These are phyloP conservation scores for Eilema depressum DNA, from an alignment of 2,888 invertebrate genomes.

Conservation along the genomic window DNA sequence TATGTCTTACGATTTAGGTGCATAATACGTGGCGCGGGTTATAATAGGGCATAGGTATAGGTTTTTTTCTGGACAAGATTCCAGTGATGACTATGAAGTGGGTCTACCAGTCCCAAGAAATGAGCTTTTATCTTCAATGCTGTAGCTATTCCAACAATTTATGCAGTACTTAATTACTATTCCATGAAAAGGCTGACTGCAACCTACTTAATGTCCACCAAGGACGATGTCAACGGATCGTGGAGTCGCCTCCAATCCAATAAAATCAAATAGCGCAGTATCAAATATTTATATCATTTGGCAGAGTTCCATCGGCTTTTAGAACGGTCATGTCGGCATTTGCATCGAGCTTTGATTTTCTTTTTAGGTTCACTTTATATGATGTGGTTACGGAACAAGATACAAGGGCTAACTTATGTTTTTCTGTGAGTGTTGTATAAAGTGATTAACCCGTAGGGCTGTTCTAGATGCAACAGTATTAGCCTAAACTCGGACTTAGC, in stretches of 20 bases:
- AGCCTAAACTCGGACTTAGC: too few relatives aligned
- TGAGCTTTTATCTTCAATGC: neutral
- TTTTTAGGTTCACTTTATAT: conserved; percentile 30
- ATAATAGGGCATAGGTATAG: too few relatives aligned
- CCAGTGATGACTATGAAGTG: too few relatives aligned
- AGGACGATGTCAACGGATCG: conserved; percentile 6
- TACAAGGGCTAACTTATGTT: neutral
- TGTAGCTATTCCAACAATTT: neutral
- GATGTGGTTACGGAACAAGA: neutral
- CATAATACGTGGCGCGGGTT: too few relatives aligned
- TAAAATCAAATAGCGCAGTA: conserved; percentile 63
- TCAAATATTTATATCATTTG: conserved; percentile 71
- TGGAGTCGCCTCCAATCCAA: conserved; percentile 46
- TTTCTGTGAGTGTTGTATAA: neutral
- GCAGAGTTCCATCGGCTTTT: conserved; percentile 60
- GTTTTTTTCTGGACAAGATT: too few relatives aligned
- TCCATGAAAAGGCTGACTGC: conserved; percentile 6
- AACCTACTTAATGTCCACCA: conserved; percentile 20
- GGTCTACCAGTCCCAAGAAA: neutral
- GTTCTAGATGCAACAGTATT: too few relatives aligned
- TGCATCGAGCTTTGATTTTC: conserved; percentile 47
- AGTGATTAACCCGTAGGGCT: too few relatives aligned
- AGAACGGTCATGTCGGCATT: conserved; percentile 38
- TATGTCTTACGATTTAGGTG: too few relatives aligned
- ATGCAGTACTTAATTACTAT: conserved; percentile 1